These are phyloP conservation scores for Chrysopa pallens DNA, from an alignment of 1,140 invertebrate species.

Conservation along the genomic window DNA sequence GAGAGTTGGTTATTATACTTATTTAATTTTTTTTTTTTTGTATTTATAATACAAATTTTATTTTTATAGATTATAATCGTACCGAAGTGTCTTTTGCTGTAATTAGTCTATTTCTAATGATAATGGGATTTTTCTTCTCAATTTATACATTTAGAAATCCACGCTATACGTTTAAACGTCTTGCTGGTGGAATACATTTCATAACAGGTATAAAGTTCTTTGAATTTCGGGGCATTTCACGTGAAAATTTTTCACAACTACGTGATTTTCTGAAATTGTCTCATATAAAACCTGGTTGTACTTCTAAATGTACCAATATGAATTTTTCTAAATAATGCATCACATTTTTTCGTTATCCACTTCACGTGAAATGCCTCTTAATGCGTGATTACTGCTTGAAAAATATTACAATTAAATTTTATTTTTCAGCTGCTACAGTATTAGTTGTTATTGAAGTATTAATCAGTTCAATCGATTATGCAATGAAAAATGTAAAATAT, in stretches of 20 bases:
- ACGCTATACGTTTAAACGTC: constrained; percentile 74
- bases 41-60: too few species aligned
- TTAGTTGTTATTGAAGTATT: not conserved
- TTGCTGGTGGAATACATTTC: constrained; percentile 69
- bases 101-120: constrained; percentile 61
- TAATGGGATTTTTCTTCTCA: constrained; percentile 64
- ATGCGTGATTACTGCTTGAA: too few species aligned
- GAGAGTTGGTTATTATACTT: too few species aligned
- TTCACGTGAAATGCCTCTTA: too few species aligned
- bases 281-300: too few species aligned
- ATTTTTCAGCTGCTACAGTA: not conserved
- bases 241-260: too few species aligned
- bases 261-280: too few species aligned
- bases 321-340: too few species aligned
- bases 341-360: too few species aligned
- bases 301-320: too few species aligned
- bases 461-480: not conserved
- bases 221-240: too few species aligned
- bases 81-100: constrained; percentile 71
- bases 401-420: not conserved
- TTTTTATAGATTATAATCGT: constrained; percentile 54
- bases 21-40: too few species aligned
- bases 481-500: not conserved
- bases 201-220: constrained; percentile 49
- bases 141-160: constrained; percentile 72